Evolutionary conservation across 2,888 invertebrate species (phyloP), one percentile per base, ranked within the genome.

Genomic region (Phorcus lineatus): DNA sequence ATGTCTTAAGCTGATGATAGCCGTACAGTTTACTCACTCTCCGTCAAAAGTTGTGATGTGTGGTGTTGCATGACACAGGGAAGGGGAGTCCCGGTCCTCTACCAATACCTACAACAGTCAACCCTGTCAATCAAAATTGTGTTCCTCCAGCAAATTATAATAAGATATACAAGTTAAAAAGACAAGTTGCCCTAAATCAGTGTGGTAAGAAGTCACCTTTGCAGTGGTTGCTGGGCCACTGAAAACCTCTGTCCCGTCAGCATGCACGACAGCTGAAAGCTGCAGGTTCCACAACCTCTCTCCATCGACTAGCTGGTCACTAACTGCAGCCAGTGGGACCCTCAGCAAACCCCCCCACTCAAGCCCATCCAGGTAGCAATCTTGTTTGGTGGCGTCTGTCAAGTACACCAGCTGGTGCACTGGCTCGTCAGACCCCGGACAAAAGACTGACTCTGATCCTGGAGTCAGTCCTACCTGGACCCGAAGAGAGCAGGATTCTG

Each of bases 11-110:
- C 11, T 47, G 47, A 47, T 13, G 13, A 4, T 47, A 11, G 47
- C 11, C 11, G 1, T 11, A 1, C 1, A 28, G 28, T 28, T 40
- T 19, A 86, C 87, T 87, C 85, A 89, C 89, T 82, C 81, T 28
- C 84, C 85, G 82, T 89, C 89, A 82, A 88, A 89, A n/a, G 88
- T 86, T 16, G 79, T 82, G 54, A 88, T 80, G 62, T 84, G 82
- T 7, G 85, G 85, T 75, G 84, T 76, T n/a, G 86, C 77, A 3
- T 74, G 62, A 70, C 89, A 89, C 11, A 81, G 62, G 28, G 85
- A 86, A 28, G 84, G 82, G 22, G 83, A 28, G 78, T 83, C 78
- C 84, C 80, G 54, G 78, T 82, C 82, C 47, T 76, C 31, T 17
- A 82, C 66, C 3, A 54, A 67, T 17, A 82, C 67, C 82, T 82